Evolutionary conservation across 2,888 invertebrate genomes (phyloP).

Genomic region (Pseudeuparius sepicola): DNA sequence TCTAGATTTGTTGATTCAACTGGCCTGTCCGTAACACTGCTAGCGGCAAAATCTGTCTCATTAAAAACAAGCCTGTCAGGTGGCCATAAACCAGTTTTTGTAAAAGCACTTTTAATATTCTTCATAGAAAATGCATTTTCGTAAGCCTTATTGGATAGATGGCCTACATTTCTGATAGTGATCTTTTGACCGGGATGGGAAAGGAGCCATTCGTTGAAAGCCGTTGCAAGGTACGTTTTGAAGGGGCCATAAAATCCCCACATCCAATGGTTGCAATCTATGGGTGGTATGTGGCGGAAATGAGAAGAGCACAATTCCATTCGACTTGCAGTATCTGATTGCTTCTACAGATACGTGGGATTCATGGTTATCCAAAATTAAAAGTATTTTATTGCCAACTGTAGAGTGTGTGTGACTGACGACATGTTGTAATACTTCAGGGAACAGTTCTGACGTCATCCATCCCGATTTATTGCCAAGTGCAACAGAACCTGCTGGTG

Average conservation of each 20-base stretch:
- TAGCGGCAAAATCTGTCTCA: constrained; percentile 11
- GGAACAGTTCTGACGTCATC: constrained; percentile 17
- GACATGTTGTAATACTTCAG: constrained; percentile 16
- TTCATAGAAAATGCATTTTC: constrained; percentile 15
- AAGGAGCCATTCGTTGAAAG: constrained; percentile 15
- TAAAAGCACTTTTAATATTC: constrained; percentile 13
- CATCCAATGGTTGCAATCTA: too few species aligned
- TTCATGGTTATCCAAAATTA: too few species aligned
- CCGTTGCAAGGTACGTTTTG: constrained; percentile 15
- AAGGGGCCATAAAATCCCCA: constrained; percentile 22
- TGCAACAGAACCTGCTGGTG: constrained; percentile 12
- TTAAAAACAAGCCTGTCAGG: constrained; percentile 11
- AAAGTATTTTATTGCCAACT: constrained; percentile 11
- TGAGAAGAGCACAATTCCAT: constrained; percentile 16
- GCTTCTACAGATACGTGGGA: too few species aligned
- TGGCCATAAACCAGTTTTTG: constrained; percentile 16
- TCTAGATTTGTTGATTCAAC: too few species aligned
- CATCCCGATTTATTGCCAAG: too few species aligned
- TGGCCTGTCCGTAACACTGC: constrained; percentile 10
- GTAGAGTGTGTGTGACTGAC: constrained; percentile 12
- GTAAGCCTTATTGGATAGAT: constrained; percentile 15
- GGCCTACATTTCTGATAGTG: constrained; percentile 15
- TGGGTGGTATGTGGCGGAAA: too few species aligned
- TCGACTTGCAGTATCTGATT: constrained; percentile 8
- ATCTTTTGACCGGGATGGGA: constrained; percentile 13